Base-by-base conservation (phyloP, 2,113 vertebrate species). In the Apaloderma vittatum region DNA sequence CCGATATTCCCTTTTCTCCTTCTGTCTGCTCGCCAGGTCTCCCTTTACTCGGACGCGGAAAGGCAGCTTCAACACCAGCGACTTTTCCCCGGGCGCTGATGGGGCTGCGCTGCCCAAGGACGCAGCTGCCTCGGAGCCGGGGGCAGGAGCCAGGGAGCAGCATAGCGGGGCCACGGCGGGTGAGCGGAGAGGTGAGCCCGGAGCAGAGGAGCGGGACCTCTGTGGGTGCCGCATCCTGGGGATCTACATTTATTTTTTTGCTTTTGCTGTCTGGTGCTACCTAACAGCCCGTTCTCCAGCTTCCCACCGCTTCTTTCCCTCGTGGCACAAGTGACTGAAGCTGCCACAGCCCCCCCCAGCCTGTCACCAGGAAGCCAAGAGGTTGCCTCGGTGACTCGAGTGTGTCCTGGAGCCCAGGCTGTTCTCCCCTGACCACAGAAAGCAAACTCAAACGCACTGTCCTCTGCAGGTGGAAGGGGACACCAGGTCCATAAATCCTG, bases 401-500 rank as follows among this genome's bases (percentile, higher is more conserved):
- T 2, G 51, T 20, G 34, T 13, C 58, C 71, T 2, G 0, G 49
- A 3, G 21, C 6, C 57, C 2, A 21, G 74, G 32, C 77, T 65
- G 11, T 49, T 48, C 52, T 59, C 20, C 72, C 57, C 49, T 0
- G 0, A 45, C 16, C 0, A 2, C 58, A 49, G 83, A 12, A 34
- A 48, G 26, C 29, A 2, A 48, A 43, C 80, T 27, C 73, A 30
- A 12, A 32, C 0, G 12, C 37, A 8, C 16, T 6, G 65, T 55
- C 34, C 55, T 86, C 84, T 17, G 36, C 91, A 99, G 96, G 97
- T 96, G 99, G 98, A 27, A 98, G 98, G 37, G 98, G 98, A 74
- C 98, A 99, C 90, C 98, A 99, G 92, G 97, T 97, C 19, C 98
- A 99, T 94, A 99, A 99, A 90, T 99, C 99, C 0, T 99, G 99